Evolutionary conservation across 2,888 invertebrate species (phyloP), one percentile per base, ranked within the genome.

Genomic region (Agrypnus murinus): DNA sequence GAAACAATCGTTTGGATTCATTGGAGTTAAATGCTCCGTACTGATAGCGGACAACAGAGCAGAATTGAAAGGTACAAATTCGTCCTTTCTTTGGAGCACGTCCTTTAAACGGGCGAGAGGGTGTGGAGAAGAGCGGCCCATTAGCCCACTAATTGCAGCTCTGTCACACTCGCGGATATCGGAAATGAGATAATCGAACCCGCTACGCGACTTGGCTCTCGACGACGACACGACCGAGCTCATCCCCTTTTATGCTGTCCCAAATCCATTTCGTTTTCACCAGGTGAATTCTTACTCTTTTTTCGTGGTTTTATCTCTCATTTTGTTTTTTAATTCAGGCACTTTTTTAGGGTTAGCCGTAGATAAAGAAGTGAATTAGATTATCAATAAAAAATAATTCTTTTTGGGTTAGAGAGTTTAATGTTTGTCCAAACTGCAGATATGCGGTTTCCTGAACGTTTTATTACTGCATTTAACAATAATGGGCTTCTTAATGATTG

Each of bases 181-280:
- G 83, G 84, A 84, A 84, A 84, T 82, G 81, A 82, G 83, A 83
- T 84, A 83, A 83, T 83, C 81, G 83, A 82, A 83, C 78, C 77
- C 74, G 74, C 77, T 81, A 82, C 82, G 81, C 79, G 80, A 80
- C 80, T 74, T 80, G 80, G 75, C 77, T 70, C 58, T 70, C 67
- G 73, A 70, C 70, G 67, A 70, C n/a, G 53, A 68, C 65, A 71
- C 64, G 59, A 67, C 65, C 31, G 45, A 40, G 59, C 59, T 68
- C 65, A 64, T 68, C 71, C 71, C 65, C 64, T 68, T 72, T 72
- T 68, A 57, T 72, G 55, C 68, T 60, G 50, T 34, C 67, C 57
- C 58, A 58, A 65, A 70, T 50, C 67, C 40, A 71, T 65, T 65
- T 55, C 46, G 50, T 63, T 48, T 55, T 25, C 32, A 43, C 55